Evolutionary conservation across 2,888 invertebrate genomes (phyloP).

Genomic region (Stenolophus ochropezus): DNA sequence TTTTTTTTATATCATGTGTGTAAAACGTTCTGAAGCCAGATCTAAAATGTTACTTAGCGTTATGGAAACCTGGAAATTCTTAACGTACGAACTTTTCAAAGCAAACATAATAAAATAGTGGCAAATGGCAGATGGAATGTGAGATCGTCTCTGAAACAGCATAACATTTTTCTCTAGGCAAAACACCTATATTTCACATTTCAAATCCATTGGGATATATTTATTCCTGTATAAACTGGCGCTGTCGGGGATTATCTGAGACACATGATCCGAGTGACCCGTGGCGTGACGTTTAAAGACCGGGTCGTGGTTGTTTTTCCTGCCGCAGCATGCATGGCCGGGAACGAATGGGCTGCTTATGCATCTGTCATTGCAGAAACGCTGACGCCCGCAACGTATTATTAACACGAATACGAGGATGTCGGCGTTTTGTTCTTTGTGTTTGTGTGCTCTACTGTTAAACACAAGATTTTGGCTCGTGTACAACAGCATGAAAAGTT

Average conservation of each 20-base stretch:
- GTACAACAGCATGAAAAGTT: too few species aligned
- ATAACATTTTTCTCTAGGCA: not conserved
- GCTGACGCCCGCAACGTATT: not conserved
- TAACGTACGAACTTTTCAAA: too few species aligned
- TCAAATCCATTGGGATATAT: not conserved
- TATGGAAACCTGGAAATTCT: too few species aligned
- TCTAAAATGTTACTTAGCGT: too few species aligned
- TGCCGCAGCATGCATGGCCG: not conserved
- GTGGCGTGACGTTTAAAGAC: conserved; percentile 10
- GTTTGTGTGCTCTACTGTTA: not conserved
- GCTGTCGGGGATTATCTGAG: not conserved
- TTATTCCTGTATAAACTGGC: not conserved
- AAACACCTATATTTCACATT: not conserved
- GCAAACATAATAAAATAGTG: not conserved
- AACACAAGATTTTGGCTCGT: not conserved
- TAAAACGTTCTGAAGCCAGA: too few species aligned
- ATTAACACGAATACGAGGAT: not conserved
- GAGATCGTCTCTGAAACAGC: not conserved
- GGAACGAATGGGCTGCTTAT: conserved; percentile 1
- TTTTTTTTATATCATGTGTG: too few species aligned
- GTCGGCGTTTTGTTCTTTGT: not conserved
- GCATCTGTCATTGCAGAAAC: conserved; percentile 6
- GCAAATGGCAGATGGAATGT: too few species aligned
- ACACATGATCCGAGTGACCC: conserved; percentile 19
- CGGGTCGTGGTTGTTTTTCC: not conserved